These are phyloP conservation scores for Varecia variegata DNA, from an alignment of 2,797 vertebrate species.

Conservation along the genomic window DNA sequence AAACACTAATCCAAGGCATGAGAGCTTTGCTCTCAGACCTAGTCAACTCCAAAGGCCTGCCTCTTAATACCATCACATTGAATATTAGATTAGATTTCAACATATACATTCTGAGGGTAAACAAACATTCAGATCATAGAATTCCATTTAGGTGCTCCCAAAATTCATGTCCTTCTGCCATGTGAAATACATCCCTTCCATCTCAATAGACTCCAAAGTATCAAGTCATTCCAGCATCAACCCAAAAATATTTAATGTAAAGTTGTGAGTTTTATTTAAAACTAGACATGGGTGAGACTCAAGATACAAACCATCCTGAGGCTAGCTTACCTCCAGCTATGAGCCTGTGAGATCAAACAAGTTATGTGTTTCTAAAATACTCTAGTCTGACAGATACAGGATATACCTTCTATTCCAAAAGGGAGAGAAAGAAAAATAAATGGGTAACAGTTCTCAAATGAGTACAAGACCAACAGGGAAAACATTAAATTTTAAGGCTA, in stretches of 20 bases:
- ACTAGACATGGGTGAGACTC: neutral
- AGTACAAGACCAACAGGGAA: neutral
- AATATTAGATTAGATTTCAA: neutral
- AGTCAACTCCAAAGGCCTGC: neutral
- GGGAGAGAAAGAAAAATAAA: neutral
- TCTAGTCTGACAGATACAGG: neutral
- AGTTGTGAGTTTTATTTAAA: neutral
- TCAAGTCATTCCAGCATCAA: neutral
- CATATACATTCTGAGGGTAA: neutral
- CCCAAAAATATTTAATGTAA: neutral
- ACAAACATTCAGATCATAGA: neutral
- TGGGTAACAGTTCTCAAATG: neutral
- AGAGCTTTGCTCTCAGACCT: neutral
- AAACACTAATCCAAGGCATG: neutral
- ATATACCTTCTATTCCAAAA: neutral
- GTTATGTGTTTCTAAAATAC: neutral
- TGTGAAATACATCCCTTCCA: neutral
- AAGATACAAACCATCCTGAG: neutral
- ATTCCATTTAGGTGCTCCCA: no score
- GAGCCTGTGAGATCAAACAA: neutral
- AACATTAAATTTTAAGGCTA: neutral
- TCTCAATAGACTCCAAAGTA: neutral
- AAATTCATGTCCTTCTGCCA: neutral
- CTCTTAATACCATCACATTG: neutral
- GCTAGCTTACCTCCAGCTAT: neutral